These are phyloP conservation scores for Pyralis farinalis DNA, from an alignment of 2,888 invertebrate genomes.

Conservation along the genomic window DNA sequence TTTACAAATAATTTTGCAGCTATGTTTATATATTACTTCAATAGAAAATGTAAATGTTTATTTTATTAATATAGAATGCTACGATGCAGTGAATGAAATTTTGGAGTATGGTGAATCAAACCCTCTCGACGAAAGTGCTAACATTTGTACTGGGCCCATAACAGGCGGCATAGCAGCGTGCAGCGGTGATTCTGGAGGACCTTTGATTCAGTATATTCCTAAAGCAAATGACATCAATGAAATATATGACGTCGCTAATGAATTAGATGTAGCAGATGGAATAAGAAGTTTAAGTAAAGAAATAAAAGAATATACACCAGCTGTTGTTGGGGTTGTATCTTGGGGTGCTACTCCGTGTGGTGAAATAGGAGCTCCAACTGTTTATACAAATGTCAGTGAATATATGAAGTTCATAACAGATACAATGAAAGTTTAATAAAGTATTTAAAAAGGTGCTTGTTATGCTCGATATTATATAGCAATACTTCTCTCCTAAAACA, in stretches of 20 bases:
- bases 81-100: not conserved
- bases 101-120: constrained; percentile 41
- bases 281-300: constrained; percentile 17
- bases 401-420: constrained; percentile 64
- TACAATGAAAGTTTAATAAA: not conserved
- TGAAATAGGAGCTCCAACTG: constrained; percentile 69
- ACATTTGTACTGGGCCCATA: constrained; percentile 78
- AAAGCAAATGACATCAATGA: constrained; percentile 13
- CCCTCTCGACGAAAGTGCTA: constrained; percentile 58
- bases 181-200: constrained; percentile 80
- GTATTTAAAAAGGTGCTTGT: not conserved
- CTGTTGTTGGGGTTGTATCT: constrained; percentile 77
- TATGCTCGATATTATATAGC: too few species aligned
- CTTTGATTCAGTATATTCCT: constrained; percentile 51
- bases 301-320: constrained; percentile 30
- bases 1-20: too few species aligned
- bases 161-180: constrained; percentile 74
- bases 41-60: too few species aligned
- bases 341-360: constrained; percentile 80
- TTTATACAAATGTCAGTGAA: constrained; percentile 73
- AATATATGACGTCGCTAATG: constrained; percentile 14
- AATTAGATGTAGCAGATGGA: constrained; percentile 4
- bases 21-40: too few species aligned
- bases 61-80: constrained; percentile 4
- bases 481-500: too few species aligned